phyloP scores from a whole-genome alignment of 2,888 invertebrate species.

The Tipula vernalis region DNA sequence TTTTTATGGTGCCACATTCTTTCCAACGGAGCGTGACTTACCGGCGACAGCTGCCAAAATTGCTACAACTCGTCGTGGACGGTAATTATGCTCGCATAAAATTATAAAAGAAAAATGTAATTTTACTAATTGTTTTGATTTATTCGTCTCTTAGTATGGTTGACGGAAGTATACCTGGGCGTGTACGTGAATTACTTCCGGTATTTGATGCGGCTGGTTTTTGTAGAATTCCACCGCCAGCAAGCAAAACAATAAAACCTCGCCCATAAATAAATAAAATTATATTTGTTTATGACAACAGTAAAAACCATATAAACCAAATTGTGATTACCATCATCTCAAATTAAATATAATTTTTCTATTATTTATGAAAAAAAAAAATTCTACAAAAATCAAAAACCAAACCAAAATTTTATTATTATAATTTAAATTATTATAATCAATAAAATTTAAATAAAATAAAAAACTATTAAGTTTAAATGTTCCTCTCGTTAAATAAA shows the following conservation, averaged over 20 bases:
- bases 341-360: neutral
- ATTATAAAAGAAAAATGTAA: neutral
- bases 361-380: neutral
- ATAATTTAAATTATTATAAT: neutral
- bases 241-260: constrained; percentile 63
- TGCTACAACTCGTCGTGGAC: constrained; percentile 36
- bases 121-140: neutral
- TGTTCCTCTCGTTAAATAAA: neutral
- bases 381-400: neutral
- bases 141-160: constrained; percentile 40
- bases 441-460: neutral
- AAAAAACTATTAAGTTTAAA: neutral
- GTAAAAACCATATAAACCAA: neutral
- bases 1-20: constrained; percentile 79
- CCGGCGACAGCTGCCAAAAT: constrained; percentile 49
- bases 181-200: constrained; percentile 60
- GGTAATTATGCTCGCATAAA: constrained; percentile 21
- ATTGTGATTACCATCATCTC: neutral
- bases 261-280: constrained; percentile 16
- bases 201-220: constrained; percentile 81
- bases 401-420: neutral
- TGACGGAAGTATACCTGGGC: constrained; percentile 53
- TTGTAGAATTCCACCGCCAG: constrained; percentile 67
- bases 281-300: neutral
- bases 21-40: constrained; percentile 66